phyloP scores from a whole-genome alignment of 2,113 vertebrate genomes.

The Ageneiosus marmoratus region DNA sequence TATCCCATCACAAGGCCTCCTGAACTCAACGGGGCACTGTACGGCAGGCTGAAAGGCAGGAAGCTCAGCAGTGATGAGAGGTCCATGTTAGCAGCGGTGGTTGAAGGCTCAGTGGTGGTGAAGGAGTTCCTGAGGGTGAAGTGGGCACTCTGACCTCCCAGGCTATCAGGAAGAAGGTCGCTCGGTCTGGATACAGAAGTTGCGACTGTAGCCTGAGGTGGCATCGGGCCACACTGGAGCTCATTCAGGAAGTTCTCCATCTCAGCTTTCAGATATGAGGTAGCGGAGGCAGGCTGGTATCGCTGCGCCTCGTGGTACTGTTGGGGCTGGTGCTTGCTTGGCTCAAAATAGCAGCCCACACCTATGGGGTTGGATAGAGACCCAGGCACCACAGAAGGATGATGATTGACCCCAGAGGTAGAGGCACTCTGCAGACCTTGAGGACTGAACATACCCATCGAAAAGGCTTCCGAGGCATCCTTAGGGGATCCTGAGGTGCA shows the following conservation, averaged over 20 bases:
- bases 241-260: constrained; percentile 94
- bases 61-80: constrained; percentile 92
- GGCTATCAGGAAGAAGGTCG: constrained; percentile 72
- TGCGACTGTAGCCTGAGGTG: constrained; percentile 77
- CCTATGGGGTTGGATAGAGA: constrained; percentile 77
- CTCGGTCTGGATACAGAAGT: constrained; percentile 80
- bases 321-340: constrained; percentile 68
- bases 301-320: constrained; percentile 80
- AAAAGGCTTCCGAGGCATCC: constrained; percentile 74
- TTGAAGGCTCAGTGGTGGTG: constrained; percentile 82
- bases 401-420: constrained; percentile 80
- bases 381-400: constrained; percentile 81
- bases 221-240: constrained; percentile 86
- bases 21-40: constrained; percentile 84
- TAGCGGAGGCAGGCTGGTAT: constrained; percentile 94
- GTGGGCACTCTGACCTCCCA: constrained; percentile 76
- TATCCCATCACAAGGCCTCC: constrained; percentile 92
- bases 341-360: constrained; percentile 68
- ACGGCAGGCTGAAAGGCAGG: constrained; percentile 89
- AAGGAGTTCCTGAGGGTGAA: constrained; percentile 86
- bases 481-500: constrained; percentile 75
- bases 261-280: constrained; percentile 93
- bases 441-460: constrained; percentile 85
- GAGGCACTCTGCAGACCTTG: constrained; percentile 80
- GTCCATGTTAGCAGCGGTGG: constrained; percentile 91